Conservation (phyloP, 37 sponge, comb jelly and placozoan species). For the Eunapius fragilis region DNA sequence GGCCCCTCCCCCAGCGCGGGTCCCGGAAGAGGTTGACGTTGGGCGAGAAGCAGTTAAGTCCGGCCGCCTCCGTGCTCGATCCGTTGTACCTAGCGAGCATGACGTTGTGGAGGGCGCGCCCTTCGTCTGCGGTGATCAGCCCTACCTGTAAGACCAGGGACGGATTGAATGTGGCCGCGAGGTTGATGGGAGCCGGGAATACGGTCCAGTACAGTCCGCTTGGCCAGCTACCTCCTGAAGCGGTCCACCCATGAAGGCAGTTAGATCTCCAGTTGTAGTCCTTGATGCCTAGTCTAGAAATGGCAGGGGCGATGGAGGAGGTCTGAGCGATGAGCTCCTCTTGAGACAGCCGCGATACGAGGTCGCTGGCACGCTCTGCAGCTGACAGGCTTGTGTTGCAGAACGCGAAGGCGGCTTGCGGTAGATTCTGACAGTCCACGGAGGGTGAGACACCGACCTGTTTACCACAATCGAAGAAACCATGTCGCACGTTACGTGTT, state of each 20-base stretch:
- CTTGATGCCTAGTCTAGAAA: conserved; percentile 69
- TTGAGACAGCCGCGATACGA: conserved; percentile 48
- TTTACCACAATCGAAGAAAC: too few relatives aligned
- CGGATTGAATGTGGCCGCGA: conserved; percentile 69
- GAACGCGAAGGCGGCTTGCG: conserved; percentile 63
- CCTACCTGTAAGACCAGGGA: conserved; percentile 48
- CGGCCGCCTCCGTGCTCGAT: conserved; percentile 78
- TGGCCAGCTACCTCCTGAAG: conserved; percentile 59
- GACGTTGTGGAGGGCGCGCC: conserved; percentile 77
- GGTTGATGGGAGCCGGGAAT: conserved; percentile 78
- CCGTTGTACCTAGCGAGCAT: conserved; percentile 56
- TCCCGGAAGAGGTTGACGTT: conserved; percentile 81
- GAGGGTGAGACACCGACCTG: conserved; percentile 18
- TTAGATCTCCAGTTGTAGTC: conserved; percentile 87
- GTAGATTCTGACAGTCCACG: conserved; percentile 65
- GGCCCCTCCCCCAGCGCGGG: conserved; percentile 73
- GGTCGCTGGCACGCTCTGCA: conserved; percentile 61
- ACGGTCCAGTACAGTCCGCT: conserved; percentile 70
- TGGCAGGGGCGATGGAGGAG: conserved; percentile 77
- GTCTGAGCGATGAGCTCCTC: conserved; percentile 71
- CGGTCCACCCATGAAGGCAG: conserved; percentile 79
- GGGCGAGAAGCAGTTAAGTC: conserved; percentile 84
- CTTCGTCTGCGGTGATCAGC: conserved; percentile 60
- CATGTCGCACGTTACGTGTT: too few relatives aligned
- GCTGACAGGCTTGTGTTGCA: conserved; percentile 39